Evolutionary conservation across 2,797 vertebrate genomes (phyloP).

Genomic region (Cryptoprocta ferox): DNA sequence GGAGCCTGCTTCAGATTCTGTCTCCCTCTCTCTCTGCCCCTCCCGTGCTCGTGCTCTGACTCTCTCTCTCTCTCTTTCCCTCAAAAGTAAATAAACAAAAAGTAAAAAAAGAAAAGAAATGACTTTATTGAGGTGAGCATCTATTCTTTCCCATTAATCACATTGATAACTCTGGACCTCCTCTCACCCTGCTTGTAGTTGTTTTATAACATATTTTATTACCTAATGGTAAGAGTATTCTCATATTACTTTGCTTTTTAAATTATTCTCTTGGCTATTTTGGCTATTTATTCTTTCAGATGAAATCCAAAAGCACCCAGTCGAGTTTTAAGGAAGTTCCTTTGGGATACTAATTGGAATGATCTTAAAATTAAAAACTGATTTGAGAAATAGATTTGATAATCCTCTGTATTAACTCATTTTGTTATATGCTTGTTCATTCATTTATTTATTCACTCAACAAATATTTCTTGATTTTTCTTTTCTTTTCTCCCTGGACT

Average conservation of each 20-base stretch:
- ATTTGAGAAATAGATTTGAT: neutral
- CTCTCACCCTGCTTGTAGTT: neutral
- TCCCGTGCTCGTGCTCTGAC: too few relatives aligned
- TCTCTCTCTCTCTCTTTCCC: too few relatives aligned
- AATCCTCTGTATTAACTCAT: neutral
- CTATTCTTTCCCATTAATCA: neutral
- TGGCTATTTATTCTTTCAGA: neutral
- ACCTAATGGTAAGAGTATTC: neutral
- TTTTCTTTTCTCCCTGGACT: neutral
- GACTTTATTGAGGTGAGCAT: neutral
- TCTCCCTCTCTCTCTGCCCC: too few relatives aligned
- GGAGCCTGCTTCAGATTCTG: too few relatives aligned
- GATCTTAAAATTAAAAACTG: neutral
- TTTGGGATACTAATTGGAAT: neutral
- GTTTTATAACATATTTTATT: neutral
- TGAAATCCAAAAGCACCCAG: neutral
- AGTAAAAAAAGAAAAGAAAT: neutral
- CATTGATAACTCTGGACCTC: neutral
- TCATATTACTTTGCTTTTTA: neutral
- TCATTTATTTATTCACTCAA: neutral
- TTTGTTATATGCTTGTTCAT: neutral
- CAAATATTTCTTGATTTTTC: neutral
- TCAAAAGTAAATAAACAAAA: too few relatives aligned
- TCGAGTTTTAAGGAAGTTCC: neutral
- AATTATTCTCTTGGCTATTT: neutral